Percentiles rank a stretch among this genome's conserved stretches.
phyloP scores from a whole-genome alignment of 2,888 invertebrate species.

The Eledona agricola region DNA sequence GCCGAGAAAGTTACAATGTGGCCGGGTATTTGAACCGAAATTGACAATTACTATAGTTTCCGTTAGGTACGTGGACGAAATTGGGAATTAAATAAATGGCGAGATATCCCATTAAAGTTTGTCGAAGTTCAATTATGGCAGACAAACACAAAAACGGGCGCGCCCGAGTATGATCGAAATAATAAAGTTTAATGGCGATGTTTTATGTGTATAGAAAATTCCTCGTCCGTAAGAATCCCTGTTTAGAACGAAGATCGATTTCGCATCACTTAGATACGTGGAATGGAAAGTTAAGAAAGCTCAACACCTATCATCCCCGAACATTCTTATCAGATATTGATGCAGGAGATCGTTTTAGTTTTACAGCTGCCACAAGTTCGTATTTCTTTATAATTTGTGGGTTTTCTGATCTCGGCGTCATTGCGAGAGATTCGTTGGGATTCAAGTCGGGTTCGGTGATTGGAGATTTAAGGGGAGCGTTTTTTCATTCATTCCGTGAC shows the following conservation, averaged over 20 bases:
- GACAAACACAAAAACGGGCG: conserved; percentile 5
- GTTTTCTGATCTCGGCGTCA: conserved; percentile 34
- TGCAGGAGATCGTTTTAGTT: conserved; percentile 34
- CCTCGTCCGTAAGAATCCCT: conserved; percentile 8
- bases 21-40: conserved; percentile 24
- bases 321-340: conserved; percentile 35
- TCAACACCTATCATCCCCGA: conserved; percentile 31
- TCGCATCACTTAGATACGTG: conserved; percentile 27
- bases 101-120: conserved; percentile 22
- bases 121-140: conserved; percentile 18
- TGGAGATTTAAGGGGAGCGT: conserved; percentile 31
- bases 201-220: conserved; percentile 10
- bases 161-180: conserved; percentile 16
- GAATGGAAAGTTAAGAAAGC: conserved; percentile 26
- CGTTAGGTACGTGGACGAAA: conserved; percentile 24
- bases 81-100: conserved; percentile 22
- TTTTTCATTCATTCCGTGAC: conserved; percentile 29
- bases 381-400: conserved; percentile 38
- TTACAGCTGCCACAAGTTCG: conserved; percentile 28
- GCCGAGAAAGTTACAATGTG: conserved; percentile 21
- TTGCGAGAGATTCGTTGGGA: conserved; percentile 26
- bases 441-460: conserved; percentile 29
- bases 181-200: conserved; percentile 27
- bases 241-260: conserved; percentile 27
- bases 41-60: conserved; percentile 29